phyloP scores from a whole-genome alignment of 1,140 invertebrate species.

The Tenebrio molitor region DNA sequence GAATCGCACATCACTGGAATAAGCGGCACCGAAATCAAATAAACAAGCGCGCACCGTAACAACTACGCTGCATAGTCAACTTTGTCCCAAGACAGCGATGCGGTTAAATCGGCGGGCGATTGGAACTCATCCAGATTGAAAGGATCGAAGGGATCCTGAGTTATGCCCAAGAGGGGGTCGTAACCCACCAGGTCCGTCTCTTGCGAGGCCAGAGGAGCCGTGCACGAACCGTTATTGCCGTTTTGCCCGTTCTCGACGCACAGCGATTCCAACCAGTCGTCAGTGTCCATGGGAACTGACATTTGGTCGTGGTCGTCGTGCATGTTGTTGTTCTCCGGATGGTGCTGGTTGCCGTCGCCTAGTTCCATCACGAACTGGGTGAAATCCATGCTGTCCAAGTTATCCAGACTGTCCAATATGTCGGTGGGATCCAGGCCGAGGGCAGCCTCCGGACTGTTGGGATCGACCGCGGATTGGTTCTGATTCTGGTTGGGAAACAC shows the following conservation, averaged over 20 bases:
- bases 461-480: slow-evolving; percentile 65
- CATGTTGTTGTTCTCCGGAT: slow-evolving; percentile 53
- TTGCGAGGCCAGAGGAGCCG: slow-evolving; percentile 61
- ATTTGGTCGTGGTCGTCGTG: slow-evolving; percentile 50
- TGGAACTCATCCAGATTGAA: slow-evolving; percentile 82
- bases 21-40: slow-evolving; percentile 51
- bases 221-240: slow-evolving; percentile 52
- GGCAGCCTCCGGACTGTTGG: slow-evolving; percentile 67
- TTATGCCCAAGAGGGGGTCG: slow-evolving; percentile 74
- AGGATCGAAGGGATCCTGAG: slow-evolving; percentile 77
- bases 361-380: slow-evolving; percentile 70
- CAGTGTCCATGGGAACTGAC: slow-evolving; percentile 77
- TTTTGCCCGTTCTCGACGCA: slow-evolving; percentile 65
- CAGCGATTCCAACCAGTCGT: slow-evolving; percentile 81
- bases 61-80: slow-evolving; percentile 75
- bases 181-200: slow-evolving; percentile 68
- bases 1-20: slow-evolving; percentile 64
- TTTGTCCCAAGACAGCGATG: slow-evolving; percentile 72
- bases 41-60: slow-evolving; percentile 23
- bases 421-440: slow-evolving; percentile 61
- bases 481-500: slow-evolving; percentile 65
- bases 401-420: slow-evolving; percentile 69
- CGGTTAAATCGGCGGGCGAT: slow-evolving; percentile 69
- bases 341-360: slow-evolving; percentile 61
- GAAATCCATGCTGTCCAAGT: slow-evolving; percentile 72